Evolutionary conservation across 2,888 invertebrate genomes (phyloP).

Genomic region (Scaptomyza parva): DNA sequence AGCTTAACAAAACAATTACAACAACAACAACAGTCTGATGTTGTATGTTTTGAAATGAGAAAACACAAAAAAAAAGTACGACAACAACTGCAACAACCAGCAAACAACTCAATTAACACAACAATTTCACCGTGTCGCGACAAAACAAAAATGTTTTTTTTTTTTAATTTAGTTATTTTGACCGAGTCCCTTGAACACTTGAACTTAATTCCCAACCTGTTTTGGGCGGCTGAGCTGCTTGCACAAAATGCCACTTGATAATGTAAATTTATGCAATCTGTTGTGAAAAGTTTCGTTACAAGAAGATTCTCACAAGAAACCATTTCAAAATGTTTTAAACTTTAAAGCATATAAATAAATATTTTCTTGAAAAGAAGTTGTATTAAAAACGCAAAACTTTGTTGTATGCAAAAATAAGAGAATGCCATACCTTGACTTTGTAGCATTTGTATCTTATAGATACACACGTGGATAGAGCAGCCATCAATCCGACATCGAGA

Average conservation of each 20-base stretch:
- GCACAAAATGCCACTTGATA: constrained; percentile 33
- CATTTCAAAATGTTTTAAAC: too few relatives aligned
- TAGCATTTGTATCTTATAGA: constrained; percentile 26
- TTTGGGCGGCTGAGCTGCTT: not conserved
- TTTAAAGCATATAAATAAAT: not conserved
- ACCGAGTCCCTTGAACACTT: constrained; percentile 4
- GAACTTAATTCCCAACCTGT: constrained; percentile 1
- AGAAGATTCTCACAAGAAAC: too few relatives aligned
- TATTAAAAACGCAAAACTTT: too few relatives aligned
- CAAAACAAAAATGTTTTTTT: constrained; percentile 13
- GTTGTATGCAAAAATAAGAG: constrained; percentile 31
- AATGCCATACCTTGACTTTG: constrained; percentile 24
- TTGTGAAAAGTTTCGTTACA: too few relatives aligned
- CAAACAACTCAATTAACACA: constrained; percentile 72
- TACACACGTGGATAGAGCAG: constrained; percentile 20
- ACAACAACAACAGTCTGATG: constrained; percentile 21
- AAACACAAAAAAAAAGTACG: constrained; percentile 14
- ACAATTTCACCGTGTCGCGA: constrained; percentile 36
- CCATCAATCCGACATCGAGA: constrained; percentile 9
- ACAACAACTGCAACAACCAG: constrained; percentile 24
- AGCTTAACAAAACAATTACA: constrained; percentile 31
- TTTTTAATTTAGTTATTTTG: constrained; percentile 14
- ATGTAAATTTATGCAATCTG: constrained; percentile 48
- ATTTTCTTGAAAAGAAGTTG: too few relatives aligned
- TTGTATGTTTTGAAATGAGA: not conserved